Conservation (phyloP, 2,888 invertebrate species). For the Melanargia galathea region DNA sequence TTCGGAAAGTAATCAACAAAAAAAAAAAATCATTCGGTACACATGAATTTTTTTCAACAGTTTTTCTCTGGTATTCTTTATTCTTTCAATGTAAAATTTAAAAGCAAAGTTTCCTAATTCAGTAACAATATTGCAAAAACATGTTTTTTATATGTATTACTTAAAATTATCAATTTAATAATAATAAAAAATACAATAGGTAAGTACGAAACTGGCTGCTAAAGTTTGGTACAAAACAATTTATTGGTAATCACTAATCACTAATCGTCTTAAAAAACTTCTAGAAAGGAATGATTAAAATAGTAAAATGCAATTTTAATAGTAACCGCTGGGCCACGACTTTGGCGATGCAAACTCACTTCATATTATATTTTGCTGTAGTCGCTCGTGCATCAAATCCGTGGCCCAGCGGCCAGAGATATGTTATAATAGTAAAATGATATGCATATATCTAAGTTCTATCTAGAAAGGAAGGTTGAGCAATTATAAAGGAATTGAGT, state of each 20-base stretch:
- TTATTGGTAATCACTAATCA: slow-evolving; percentile 49
- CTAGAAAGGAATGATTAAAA: slow-evolving; percentile 51
- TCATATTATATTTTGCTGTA: background rate
- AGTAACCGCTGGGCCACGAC: background rate
- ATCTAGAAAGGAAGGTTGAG: slow-evolving; percentile 49
- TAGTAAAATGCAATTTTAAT: slow-evolving; percentile 33
- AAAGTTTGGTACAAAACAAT: slow-evolving; percentile 59
- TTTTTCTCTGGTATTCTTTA: background rate
- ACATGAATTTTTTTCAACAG: too few species aligned
- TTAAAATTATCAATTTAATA: slow-evolving; percentile 37
- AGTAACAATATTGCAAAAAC: background rate
- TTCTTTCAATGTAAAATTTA: background rate
- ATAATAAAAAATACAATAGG: slow-evolving; percentile 36
- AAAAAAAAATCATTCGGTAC: background rate
- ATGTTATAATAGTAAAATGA: slow-evolving; percentile 36
- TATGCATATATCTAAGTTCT: slow-evolving; percentile 35
- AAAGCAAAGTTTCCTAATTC: background rate
- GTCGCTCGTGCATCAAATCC: background rate
- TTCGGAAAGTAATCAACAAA: too few species aligned
- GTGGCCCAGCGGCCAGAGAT: slow-evolving; percentile 12
- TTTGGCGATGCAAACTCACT: background rate
- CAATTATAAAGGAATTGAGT: slow-evolving; percentile 44
- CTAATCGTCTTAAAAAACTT: slow-evolving; percentile 47
- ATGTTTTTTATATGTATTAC: slow-evolving; percentile 1
- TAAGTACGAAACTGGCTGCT: slow-evolving; percentile 68